Percentiles rank a stretch among this genome's conserved stretches.
phyloP scores from a whole-genome alignment of 2,797 vertebrate species.

The Chrysolophus pictus region DNA sequence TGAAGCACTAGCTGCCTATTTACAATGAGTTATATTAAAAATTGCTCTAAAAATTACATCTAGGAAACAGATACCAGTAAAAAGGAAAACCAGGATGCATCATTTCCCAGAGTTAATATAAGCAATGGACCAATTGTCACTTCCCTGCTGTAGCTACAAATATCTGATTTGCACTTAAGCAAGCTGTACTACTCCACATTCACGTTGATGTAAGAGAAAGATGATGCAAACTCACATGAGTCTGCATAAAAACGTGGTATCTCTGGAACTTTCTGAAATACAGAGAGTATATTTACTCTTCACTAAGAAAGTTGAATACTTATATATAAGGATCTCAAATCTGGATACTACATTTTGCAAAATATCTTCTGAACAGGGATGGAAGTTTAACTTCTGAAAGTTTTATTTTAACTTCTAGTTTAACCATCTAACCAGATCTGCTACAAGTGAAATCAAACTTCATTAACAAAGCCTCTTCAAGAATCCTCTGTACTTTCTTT shows the following conservation, averaged over 20 bases:
- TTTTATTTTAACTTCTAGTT: too few species aligned
- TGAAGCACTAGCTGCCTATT: background rate
- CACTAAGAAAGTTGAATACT: background rate
- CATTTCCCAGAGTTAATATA: background rate
- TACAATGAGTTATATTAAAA: background rate
- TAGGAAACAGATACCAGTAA: background rate
- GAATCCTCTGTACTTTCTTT: background rate
- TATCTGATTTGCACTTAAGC: background rate
- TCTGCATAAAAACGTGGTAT: background rate
- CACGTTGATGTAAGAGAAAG: background rate
- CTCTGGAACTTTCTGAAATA: background rate
- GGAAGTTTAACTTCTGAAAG: background rate
- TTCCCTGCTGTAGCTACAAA: background rate
- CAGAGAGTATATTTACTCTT: background rate
- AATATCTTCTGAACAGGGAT: background rate
- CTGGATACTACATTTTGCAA: background rate
- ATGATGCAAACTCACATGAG: background rate
- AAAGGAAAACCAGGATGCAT: background rate
- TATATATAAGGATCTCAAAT: background rate
- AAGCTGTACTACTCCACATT: background rate
- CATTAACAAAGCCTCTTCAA: background rate
- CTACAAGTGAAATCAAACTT: background rate
- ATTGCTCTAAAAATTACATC: background rate
- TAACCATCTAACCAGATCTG: background rate
- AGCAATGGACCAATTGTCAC: background rate